Evolutionary conservation across 1,140 invertebrate genomes (phyloP), one percentile per base, ranked within the genome.

Genomic region (Nixonia krombeini): DNA sequence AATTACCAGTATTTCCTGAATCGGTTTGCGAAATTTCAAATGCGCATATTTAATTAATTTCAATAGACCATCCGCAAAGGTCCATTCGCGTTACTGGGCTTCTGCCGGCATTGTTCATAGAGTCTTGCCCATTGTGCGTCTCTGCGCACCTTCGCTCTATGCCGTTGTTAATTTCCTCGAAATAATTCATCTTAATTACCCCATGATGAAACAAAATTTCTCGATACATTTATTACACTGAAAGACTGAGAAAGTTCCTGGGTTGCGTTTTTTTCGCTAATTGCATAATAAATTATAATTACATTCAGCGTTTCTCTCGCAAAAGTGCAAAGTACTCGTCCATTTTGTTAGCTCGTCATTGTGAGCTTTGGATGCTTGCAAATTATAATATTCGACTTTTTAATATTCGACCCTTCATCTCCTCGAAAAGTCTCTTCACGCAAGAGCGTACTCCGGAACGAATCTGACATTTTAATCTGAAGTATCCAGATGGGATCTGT

Each of bases 391-490:
- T 81, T 75, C 74, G 63, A 65, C 62, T 75, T 70, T 74, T 81
- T 79, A 79, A 77, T 78, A 75, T 77, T 76, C 74, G 66, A 72
- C 72, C 65, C 65, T 61, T 65, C 59, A 52, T 59, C 56, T 61
- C 38, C 42, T 37, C 51, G 66, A 33, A 46, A 69, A 69, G 53
- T 59, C 33, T 57, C 67, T 66, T 65, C 53, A 59, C 56, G 55
- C 47, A 56, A 67, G 63, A 75, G 51, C 67, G 66, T 74, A 62
- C 50, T 62, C 70, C 55, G 31, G 68, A 73, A 71, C 72, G 65
- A 80, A 81, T 79, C 75, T 83, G 82, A 84, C 81, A 71, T 83
- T 83, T 84, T 81, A 83, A 84, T 84, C 80, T 84, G 76, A 77
- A 82, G 79, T 76, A 82, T 79, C 78, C 78, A 83, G 79, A 84